A percentile compares a stretch with the other conserved stretches of the same genome.
Conservation (phyloP, 2,888 invertebrate species). For the Atherix ibis region DNA sequence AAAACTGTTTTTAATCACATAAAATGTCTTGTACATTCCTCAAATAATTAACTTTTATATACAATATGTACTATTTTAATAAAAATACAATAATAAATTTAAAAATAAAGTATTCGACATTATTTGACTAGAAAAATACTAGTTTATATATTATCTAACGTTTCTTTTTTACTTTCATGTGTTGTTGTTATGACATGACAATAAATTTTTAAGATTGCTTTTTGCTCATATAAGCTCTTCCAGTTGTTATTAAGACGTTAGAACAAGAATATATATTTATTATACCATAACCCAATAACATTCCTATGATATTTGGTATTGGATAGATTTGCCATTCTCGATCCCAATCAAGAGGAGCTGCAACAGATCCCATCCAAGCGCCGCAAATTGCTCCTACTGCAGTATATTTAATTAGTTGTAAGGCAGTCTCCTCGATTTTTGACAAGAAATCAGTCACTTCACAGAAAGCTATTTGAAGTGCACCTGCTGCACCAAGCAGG, state of each 20-base stretch:
- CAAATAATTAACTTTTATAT: too few relatives aligned
- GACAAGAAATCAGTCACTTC: constrained; percentile 28
- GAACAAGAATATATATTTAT: constrained; percentile 34
- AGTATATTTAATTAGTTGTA: constrained; percentile 29
- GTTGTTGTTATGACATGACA: too few relatives aligned
- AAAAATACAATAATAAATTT: too few relatives aligned
- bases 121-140: too few relatives aligned
- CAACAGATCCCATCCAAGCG: constrained; percentile 63
- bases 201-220: too few relatives aligned
- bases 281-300: constrained; percentile 39
- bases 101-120: too few relatives aligned
- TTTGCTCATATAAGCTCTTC: constrained; percentile 24
- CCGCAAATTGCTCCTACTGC: constrained; percentile 41
- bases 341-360: constrained; percentile 78
- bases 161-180: too few relatives aligned
- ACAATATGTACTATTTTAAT: too few relatives aligned
- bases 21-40: too few relatives aligned
- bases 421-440: constrained; percentile 26
- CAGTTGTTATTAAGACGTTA: constrained; percentile 25
- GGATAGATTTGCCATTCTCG: constrained; percentile 66
- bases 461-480: constrained; percentile 29
- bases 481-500: constrained; percentile 27
- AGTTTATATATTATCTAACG: too few relatives aligned
- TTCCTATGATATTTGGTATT: constrained; percentile 47
- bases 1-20: too few relatives aligned